Evolutionary conservation across 92 coral and sea anemone genomes (phyloP).

Genomic region (Parazoanthus darwini): DNA sequence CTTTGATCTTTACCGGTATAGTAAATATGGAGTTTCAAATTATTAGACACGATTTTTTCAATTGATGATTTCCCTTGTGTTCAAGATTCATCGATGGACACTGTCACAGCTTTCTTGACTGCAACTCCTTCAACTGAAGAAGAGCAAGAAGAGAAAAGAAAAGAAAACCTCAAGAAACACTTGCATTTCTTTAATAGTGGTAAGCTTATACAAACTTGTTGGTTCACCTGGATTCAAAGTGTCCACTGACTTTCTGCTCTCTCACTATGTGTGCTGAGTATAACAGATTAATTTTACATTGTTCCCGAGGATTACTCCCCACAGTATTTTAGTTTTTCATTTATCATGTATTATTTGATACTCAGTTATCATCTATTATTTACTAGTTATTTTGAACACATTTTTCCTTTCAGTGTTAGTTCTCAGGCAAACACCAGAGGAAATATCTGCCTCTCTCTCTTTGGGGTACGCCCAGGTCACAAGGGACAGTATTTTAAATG

Average conservation of each 20-base stretch:
- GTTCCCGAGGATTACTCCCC: no score
- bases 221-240: neutral
- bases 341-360: no score
- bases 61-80: neutral
- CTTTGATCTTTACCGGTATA: no score
- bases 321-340: no score
- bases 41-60: no score
- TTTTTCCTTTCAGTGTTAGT: conserved; percentile 24
- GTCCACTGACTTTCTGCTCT: no score
- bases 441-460: conserved; percentile 18
- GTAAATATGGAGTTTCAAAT: no score
- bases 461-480: conserved; percentile 30
- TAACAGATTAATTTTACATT: no score
- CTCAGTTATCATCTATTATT: no score
- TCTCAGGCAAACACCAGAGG: conserved; percentile 31
- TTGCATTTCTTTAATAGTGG: conserved; percentile 21
- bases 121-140: neutral
- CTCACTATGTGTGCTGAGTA: no score
- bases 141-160: conserved; percentile 10
- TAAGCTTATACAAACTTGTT: neutral
- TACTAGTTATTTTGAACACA: no score
- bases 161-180: conserved; percentile 17
- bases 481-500: conserved; percentile 31
- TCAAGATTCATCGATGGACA: neutral
- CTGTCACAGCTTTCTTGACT: neutral